Evolutionary conservation across 2,113 vertebrate genomes (phyloP).

Genomic region (Xenopus laevis): DNA sequence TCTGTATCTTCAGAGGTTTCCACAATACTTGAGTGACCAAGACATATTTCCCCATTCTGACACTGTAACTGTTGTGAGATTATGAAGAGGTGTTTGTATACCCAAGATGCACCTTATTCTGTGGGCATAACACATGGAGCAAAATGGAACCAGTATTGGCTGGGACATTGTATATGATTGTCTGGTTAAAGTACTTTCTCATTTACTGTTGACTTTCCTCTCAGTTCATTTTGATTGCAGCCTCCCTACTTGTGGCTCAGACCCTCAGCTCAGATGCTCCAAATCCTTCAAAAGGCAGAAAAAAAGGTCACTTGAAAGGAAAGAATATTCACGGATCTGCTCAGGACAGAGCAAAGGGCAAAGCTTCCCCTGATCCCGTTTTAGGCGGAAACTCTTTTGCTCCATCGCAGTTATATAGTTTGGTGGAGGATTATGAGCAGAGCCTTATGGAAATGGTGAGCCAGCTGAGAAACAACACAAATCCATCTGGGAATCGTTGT

Average conservation of each 20-base stretch:
- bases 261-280: conserved; percentile 17
- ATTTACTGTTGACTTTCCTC: not conserved
- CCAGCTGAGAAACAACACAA: conserved; percentile 71
- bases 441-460: conserved; percentile 75
- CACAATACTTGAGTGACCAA: too few species aligned
- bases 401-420: conserved; percentile 31
- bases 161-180: not conserved
- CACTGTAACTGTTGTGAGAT: too few species aligned
- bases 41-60: too few species aligned
- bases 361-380: conserved; percentile 52
- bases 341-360: conserved; percentile 44
- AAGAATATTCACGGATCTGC: conserved; percentile 25
- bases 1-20: too few species aligned
- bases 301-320: conserved; percentile 6
- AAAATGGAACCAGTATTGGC: too few species aligned
- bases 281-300: conserved; percentile 52
- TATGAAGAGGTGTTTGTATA: too few species aligned
- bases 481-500: conserved; percentile 64
- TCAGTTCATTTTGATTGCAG: conserved; percentile 19
- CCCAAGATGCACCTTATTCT: too few species aligned
- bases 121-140: too few species aligned
- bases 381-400: conserved; percentile 52
- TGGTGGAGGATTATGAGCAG: conserved; percentile 71
- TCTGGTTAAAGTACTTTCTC: not conserved
- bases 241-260: conserved; percentile 10